Evolutionary conservation across 2,888 invertebrate species (phyloP), one percentile per base, ranked within the genome.

Genomic region (Sicus ferrugineus): DNA sequence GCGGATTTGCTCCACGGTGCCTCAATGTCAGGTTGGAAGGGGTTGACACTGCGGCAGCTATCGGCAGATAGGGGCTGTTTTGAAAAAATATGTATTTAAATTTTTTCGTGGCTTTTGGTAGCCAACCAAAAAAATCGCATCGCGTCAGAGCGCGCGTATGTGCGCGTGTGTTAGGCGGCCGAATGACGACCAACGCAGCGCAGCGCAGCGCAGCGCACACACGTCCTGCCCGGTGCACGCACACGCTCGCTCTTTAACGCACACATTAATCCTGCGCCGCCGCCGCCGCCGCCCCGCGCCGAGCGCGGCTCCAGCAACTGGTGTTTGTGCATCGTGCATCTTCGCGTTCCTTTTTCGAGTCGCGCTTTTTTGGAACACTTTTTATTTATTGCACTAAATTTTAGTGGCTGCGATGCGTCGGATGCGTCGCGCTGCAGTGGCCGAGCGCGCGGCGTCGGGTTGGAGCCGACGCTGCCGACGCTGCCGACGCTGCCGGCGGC

Each of bases 311-410:
- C 70, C 70, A 77, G 79, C 79, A 81, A 79, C 81, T 79, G 79
- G 79, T 79, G 81, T 81, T 79, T 79, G 74, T 75, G 76, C 74
- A 75, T 75, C 77, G n/a, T n/a, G n/a, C n/a, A n/a, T 75, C 76
- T 72, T 71, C 72, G 70, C 73, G 72, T 75, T 75, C 75, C 70
- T 74, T 73, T 73, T 46, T 73, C 73, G 76, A 59, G 73, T 72
- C 74, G 71, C 74, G 70, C 70, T 61, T 69, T 66, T 72, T 73
- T 71, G 50, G 64, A 31, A 56, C 64, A 64, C 48, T 70, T 75
- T 67, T 74, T 68, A 69, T 72, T 73, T 72, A 70, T 73, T 75
- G 71, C 72, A 69, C 75, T 71, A 72, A 73, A 72, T 72, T 72
- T 72, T 66, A 73, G 71, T 70, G 72, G 73, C 70, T 68, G 52